A percentile compares a stretch with the other conserved stretches of the same genome.
Conservation (phyloP, 23 tunicate genomes). For the Styela plicata region DNA sequence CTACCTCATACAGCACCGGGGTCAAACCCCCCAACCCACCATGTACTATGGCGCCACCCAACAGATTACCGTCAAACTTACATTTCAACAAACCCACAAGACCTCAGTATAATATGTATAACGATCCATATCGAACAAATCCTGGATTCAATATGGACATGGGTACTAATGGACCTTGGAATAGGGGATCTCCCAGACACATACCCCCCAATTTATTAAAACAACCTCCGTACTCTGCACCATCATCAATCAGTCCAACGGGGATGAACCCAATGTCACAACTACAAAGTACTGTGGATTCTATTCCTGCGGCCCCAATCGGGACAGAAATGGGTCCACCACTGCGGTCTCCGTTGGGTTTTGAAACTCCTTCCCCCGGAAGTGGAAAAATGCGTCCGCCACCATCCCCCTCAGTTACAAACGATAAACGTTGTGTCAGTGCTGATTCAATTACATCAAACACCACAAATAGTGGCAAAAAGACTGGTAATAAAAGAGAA, state of each 20-base stretch:
- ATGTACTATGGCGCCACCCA: slow-evolving; percentile 14
- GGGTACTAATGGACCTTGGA: slow-evolving; percentile 10
- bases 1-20: slow-evolving; percentile 72
- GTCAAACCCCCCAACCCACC: slow-evolving; percentile 29
- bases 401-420: slow-evolving; percentile 45
- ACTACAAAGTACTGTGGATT: slow-evolving; percentile 76
- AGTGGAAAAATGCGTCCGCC: slow-evolving; percentile 60
- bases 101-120: background rate
- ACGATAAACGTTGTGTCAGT: slow-evolving; percentile 73
- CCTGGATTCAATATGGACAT: background rate
- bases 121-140: background rate
- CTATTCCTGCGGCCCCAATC: slow-evolving; percentile 58
- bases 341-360: slow-evolving; percentile 26
- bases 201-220: slow-evolving; percentile 21
- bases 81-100: slow-evolving; percentile 4
- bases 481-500: slow-evolving; percentile 49
- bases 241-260: background rate
- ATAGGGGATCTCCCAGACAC: slow-evolving; percentile 27
- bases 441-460: slow-evolving; percentile 42
- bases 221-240: slow-evolving; percentile 2
- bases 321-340: slow-evolving; percentile 51
- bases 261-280: slow-evolving; percentile 78
- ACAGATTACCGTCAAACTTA: background rate
- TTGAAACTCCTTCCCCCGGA: slow-evolving; percentile 25
- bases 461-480: slow-evolving; percentile 10